Conservation (phyloP, 2,113 vertebrate species). For the Phylloscopus trochilus region DNA sequence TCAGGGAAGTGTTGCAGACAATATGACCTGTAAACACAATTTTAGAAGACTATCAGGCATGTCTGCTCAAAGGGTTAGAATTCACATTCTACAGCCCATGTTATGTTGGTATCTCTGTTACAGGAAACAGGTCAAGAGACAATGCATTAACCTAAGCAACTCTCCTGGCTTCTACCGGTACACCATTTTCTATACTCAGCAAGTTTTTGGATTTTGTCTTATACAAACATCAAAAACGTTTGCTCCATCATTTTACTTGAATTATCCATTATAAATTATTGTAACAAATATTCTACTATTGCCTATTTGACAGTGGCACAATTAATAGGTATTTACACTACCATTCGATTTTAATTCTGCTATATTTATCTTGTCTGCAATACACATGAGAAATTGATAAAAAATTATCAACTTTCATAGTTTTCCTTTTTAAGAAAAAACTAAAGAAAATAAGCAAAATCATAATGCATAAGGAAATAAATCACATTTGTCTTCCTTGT, state of each 20-base stretch:
- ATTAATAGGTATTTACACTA: constrained; percentile 50
- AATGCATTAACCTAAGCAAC: constrained; percentile 7
- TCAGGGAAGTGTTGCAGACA: neutral
- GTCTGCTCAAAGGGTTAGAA: neutral
- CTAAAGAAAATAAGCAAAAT: neutral
- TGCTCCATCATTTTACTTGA: constrained; percentile 32
- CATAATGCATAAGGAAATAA: neutral
- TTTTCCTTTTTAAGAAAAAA: neutral
- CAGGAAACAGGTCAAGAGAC: neutral
- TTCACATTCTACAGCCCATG: neutral
- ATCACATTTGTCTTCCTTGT: neutral
- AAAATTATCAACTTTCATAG: constrained; percentile 22
- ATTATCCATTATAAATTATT: constrained; percentile 50
- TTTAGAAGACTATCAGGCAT: neutral
- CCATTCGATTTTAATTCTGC: neutral
- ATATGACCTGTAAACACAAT: neutral
- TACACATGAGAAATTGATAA: constrained; percentile 22
- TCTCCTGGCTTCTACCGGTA: neutral
- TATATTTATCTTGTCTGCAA: constrained; percentile 1
- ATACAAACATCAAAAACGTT: constrained; percentile 17
- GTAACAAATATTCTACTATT: constrained; percentile 23
- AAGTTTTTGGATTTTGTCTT: constrained; percentile 23
- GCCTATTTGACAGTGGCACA: constrained; percentile 45
- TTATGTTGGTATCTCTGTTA: neutral
- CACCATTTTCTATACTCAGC: neutral